Base-by-base conservation (phyloP, 2,888 invertebrate genomes). In the Sepiola atlantica region DNA sequence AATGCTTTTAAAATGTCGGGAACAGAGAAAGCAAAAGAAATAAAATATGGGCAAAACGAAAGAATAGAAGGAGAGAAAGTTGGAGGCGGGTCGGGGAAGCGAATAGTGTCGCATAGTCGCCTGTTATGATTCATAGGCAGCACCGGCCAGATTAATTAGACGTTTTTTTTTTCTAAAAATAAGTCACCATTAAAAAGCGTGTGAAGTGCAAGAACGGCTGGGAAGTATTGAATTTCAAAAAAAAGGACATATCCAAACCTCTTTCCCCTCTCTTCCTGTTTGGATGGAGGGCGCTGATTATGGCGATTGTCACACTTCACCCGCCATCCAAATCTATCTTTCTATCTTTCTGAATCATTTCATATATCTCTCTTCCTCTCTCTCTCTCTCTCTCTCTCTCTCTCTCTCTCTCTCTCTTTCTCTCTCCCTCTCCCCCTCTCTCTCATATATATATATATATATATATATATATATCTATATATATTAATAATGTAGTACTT, bases 221-320 rank as follows among this genome's bases (percentile, higher is more conserved):
- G 32, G 32, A 32, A 77, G 32, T 77, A 77, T 77, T n/a, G 32
- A 77, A 77, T 77, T 77, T 77, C 77, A 77, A 77, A 77, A 77
- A n/a, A 45, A 45, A 45, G 45, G n/a, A 77, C 77, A 32, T 77
- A 77, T 77, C 77, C n/a, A 77, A 77, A 77, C 77, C 77, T 77
- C 77, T 18, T 77, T 32, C 32, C 32, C 77, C 32, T 77, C n/a
- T n/a, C 32, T 77, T 77, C 77, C 77, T 77, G 77, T 77, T 77
- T 77, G 77, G 77, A 77, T 77, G 77, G 77, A 77, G 32, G 77
- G 32, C 77, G 77, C 77, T 77, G 77, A 77, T 77, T 77, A 77
- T 77, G n/a, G 77, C 32, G 77, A 77, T 32, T 92, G 45, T 92
- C 35, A 54, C 45, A 54, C 92, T 92, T 92, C 45, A 54, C 14